Evolutionary conservation across 2,113 vertebrate species (phyloP), one percentile per base, ranked within the genome.

Genomic region (Oncorhynchus masou): DNA sequence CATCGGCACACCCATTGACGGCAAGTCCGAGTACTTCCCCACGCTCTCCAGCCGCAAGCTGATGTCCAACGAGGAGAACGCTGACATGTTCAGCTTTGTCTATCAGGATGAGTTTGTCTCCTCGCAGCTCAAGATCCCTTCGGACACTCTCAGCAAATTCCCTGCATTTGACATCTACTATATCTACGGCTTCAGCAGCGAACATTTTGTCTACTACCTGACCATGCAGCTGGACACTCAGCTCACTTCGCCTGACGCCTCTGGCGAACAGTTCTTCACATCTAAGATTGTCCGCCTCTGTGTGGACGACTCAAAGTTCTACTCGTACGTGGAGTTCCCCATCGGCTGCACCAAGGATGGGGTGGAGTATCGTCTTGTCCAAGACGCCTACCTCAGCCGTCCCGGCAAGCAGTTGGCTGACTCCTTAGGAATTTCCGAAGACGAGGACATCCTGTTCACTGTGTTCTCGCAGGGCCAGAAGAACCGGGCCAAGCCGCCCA

Each of bases 61-160:
- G 82, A 97, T 97, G 97, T 94, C 93, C 85, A 97, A 97, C 0
- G 98, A 99, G 90, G 98, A 99, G 90, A 96, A 99, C 0, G 97
- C 97, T 0, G 98, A 99, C 90, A 99, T 99, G 97, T 99, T 99
- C 79, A 97, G 97, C 89, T 99, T 99, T 1, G 98, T 99, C 83
- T 99, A 99, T 86, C 97, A 99, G 92, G 98, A 99, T 0, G 98
- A 99, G 83, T 99, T 99, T 77, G 97, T 99, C 27, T 99, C 98
- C 0, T 99, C 97, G 0, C 98, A 99, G 91, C 94, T 99, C 59
- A 99, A 99, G 93, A 99, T 99, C 83, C 98, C 98, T 0, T 99
- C 98, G 0, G 98, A 99, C 91, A 99, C 98, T 0, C 92, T 99
- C 39, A 99, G 97, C 81, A 99, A 99, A 85, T 99, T 99, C 74